Base-by-base conservation (phyloP, 2,888 invertebrate genomes). In the Drosophila anceps region DNA sequence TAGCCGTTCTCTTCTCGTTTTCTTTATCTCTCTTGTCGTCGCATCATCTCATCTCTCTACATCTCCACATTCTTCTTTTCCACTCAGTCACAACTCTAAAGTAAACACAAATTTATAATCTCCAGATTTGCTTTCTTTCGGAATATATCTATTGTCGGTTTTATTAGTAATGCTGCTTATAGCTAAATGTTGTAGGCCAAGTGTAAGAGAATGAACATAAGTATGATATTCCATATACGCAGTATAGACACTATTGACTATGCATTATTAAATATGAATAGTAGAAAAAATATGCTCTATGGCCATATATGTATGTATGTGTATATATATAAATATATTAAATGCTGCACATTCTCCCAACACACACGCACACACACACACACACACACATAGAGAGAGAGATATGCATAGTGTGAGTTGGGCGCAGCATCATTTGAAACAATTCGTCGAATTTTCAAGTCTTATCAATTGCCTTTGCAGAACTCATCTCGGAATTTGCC, bases 221-320 rank as follows among this genome's bases (percentile, higher is more conserved):
- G 82, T 85, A 88, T 82, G 82, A 76, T 69, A 86, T 81, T 81
- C 60, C 70, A 81, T 86, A 69, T 57, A 75, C 67, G 54, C 53
- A 62, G 67, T 76, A 72, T 62, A 82, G 86, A 53, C 24, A 77
- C 71, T 85, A 86, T 61, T 63, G 65, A 64, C 83, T 88, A 86
- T 62, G 73, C 68, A 58, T 83, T 85, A 75, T 83, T 71, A 77
- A 82, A 74, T 88, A 84, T 86, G 84, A 81, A 84, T 88, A 79
- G 84, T 84, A 84, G 79, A 89, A 84, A 84, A 84, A 84, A 84
- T 84, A 84, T 84, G 84, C 79, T 81, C 80, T 74, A 82, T 71
- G 72, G 85, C 85, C 81, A 77, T 83, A 82, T 84, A n/a, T n/a
- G 67, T 57, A 48, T 53, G 46, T 67, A 41, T 66, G 18, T 59